Base-by-base conservation (phyloP, 2,113 vertebrate genomes). In the Chloebia gouldiae region DNA sequence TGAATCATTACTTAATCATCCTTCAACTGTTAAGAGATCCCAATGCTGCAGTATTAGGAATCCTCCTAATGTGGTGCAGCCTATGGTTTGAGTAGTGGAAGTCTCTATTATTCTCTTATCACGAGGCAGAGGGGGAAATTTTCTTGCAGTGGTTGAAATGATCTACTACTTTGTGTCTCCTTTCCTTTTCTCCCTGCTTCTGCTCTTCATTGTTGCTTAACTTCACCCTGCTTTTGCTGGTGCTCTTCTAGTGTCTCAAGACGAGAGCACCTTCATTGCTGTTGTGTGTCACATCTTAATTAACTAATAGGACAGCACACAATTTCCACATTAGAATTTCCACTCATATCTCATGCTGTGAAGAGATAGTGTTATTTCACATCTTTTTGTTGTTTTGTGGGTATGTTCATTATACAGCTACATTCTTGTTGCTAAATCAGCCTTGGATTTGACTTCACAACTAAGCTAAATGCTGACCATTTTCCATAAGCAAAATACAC, bases 401-500 rank as follows among this genome's bases (percentile, higher is more conserved):
- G 13, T 66, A 59, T 71, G 8, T 90, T 63, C 42, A 50, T 37
- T 51, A 15, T 69, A 39, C 23, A 72, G 12, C n/a, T 69, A 47
- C 18, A 7, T 65, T 92, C 44, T 57, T 73, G 17, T 81, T 80
- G 27, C 14, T 61, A 60, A 75, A 84, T 86, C 44, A 88, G n/a
- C 68, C 70, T 96, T 70, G 37, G 64, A 31, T 82, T 81, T 85
- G 33, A 86, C 49, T 81, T 78, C 72, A 70, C 53, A 90, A 51
- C 40, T 93, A 92, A 91, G 68, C 64, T 92, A 73, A 84, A 57
- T 81, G 51, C 31, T 86, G 78, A 92, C 54, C n/a, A 31, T 79
- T 95, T 92, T 86, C 28, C 24, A 31, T 95, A 93, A 96, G 57
- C 76, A 95, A 97, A 86, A 83, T n/a, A 50, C 42, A 70, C 40